A percentile compares a stretch with the other conserved stretches of the same genome.
These are phyloP conservation scores for Folsomia manolachei DNA, from an alignment of 2,888 invertebrate species.

Conservation along the genomic window DNA sequence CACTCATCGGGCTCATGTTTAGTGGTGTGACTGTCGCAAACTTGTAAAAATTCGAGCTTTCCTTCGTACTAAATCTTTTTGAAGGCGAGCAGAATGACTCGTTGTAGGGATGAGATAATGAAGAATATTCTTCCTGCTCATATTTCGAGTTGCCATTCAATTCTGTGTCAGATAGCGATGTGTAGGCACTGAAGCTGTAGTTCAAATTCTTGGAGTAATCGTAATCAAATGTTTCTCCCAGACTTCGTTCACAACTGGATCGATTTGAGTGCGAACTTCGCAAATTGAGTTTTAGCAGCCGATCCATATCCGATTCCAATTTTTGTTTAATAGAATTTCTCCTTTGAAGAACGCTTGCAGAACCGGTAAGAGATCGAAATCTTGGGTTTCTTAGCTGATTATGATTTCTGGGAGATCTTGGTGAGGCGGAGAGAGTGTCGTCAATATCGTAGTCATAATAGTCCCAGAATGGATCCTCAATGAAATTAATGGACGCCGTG, in stretches of 20 bases:
- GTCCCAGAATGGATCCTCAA: slow-evolving; percentile 50
- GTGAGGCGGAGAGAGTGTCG: slow-evolving; percentile 27
- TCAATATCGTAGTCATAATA: slow-evolving; percentile 50
- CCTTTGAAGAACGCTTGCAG: neutral
- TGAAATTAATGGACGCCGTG: slow-evolving; percentile 48
- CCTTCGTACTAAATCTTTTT: slow-evolving; percentile 9
- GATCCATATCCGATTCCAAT: slow-evolving; percentile 12
- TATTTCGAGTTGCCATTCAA: slow-evolving; percentile 36
- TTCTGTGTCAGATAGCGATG: slow-evolving; percentile 41
- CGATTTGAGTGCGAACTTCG: slow-evolving; percentile 40
- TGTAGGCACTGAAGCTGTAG: slow-evolving; percentile 28
- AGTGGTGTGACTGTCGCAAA: slow-evolving; percentile 15
- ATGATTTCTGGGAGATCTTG: slow-evolving; percentile 16
- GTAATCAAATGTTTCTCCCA: slow-evolving; percentile 48
- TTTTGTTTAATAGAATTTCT: neutral
- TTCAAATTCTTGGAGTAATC: slow-evolving; percentile 40
- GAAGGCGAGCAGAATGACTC: neutral
- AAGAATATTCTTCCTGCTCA: slow-evolving; percentile 3
- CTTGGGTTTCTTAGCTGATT: neutral
- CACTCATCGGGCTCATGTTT: slow-evolving; percentile 16
- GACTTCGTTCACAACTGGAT: slow-evolving; percentile 49
- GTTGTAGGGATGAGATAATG: neutral
- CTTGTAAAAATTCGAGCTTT: slow-evolving; percentile 10
- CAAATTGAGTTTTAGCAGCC: slow-evolving; percentile 22
- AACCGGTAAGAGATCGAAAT: neutral